Conservation (phyloP, 1,140 invertebrate species). For the Apis florea region DNA sequence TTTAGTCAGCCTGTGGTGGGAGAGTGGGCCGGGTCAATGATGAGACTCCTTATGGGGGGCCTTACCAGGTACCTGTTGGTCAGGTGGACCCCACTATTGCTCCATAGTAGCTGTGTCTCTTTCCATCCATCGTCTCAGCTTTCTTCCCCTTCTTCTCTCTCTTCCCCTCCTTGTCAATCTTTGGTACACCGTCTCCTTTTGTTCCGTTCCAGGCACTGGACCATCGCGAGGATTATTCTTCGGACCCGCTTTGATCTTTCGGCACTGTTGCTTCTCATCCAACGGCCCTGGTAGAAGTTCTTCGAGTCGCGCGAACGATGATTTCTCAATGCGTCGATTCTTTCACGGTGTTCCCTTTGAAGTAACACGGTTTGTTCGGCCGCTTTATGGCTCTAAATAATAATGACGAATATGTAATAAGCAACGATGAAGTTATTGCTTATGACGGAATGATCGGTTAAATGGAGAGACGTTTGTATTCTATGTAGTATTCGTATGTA, state of each 20-base stretch:
- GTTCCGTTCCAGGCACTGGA: slow-evolving; percentile 32
- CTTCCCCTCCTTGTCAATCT: slow-evolving; percentile 36
- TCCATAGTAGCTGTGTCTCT: slow-evolving; percentile 33
- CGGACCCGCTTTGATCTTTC: slow-evolving; percentile 69
- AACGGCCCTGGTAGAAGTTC: slow-evolving; percentile 12
- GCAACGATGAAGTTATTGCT: slow-evolving; percentile 38
- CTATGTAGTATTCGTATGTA: background rate
- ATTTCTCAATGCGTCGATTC: slow-evolving; percentile 14
- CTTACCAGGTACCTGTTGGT: slow-evolving; percentile 73
- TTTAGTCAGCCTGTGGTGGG: slow-evolving; percentile 59
- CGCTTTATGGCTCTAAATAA: slow-evolving; percentile 12
- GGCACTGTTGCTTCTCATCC: slow-evolving; percentile 60
- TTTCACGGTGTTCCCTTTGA: slow-evolving; percentile 13
- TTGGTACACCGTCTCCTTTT: slow-evolving; percentile 42
- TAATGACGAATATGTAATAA: background rate
- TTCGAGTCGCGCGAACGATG: slow-evolving; percentile 27
- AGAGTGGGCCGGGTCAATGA: slow-evolving; percentile 73
- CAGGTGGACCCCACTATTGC: slow-evolving; percentile 70
- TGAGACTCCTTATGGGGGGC: slow-evolving; percentile 69
- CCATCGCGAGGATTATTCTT: slow-evolving; percentile 60
- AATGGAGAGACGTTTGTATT: background rate
- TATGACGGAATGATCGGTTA: background rate
- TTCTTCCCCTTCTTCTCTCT: slow-evolving; percentile 32
- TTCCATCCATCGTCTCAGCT: background rate
- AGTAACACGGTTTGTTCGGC: background rate